Percentiles rank a stretch among this genome's conserved stretches.
Evolutionary conservation across 2,888 invertebrate genomes (phyloP).

Genomic region (Sarcophaga rosellei): DNA sequence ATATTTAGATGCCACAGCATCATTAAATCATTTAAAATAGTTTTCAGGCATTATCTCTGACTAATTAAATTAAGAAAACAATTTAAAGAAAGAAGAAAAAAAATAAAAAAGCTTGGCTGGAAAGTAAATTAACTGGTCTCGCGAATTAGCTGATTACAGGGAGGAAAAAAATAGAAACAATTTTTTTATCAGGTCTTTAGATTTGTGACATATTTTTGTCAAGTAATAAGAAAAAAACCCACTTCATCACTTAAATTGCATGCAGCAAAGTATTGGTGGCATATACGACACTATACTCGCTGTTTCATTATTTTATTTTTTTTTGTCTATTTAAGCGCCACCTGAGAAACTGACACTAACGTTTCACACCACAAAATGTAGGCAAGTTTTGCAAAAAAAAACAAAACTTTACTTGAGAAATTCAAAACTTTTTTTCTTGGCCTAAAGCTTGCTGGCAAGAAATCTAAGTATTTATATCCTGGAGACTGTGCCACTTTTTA

Average conservation of each 20-base stretch:
- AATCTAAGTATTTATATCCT: conserved; percentile 64
- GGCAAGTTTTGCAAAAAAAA: conserved; percentile 19
- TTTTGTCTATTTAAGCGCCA: conserved; percentile 64
- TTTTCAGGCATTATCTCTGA: conserved; percentile 69
- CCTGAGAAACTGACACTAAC: conserved; percentile 64
- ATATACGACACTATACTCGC: not conserved
- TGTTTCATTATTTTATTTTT: not conserved
- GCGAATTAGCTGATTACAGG: not conserved
- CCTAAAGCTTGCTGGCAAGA: conserved; percentile 24
- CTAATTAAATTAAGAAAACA: conserved; percentile 70
- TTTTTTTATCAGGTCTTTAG: conserved; percentile 13
- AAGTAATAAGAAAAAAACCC: not conserved
- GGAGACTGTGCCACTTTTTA: conserved; percentile 64
- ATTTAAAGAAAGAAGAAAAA: conserved; percentile 40
- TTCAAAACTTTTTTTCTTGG: conserved; percentile 8
- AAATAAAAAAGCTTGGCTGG: not conserved
- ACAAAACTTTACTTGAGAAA: not conserved
- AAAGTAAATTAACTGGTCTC: no score
- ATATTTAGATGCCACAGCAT: no score
- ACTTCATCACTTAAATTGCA: not conserved
- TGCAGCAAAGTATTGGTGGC: conserved; percentile 18
- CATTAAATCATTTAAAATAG: conserved; percentile 68
- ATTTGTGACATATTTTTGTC: conserved; percentile 8
- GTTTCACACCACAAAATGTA: conserved; percentile 48
- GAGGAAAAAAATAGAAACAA: conserved; percentile 28